Conservation (phyloP, 1,140 invertebrate species). For the Diorhabda sublineata region DNA sequence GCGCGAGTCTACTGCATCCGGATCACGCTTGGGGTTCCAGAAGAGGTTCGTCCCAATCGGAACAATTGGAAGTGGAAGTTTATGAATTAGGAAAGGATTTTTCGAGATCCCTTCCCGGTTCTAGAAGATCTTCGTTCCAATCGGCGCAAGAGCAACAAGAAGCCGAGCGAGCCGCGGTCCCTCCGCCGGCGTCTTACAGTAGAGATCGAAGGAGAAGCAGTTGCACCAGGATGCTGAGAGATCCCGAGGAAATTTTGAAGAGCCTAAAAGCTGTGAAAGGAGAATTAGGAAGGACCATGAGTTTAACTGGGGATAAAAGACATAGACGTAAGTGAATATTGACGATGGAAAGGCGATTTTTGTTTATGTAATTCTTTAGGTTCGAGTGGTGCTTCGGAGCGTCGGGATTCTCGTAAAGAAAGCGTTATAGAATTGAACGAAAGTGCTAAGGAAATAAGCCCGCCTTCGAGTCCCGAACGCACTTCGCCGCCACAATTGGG, state of each 20-base stretch:
- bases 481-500: slow-evolving; percentile 55
- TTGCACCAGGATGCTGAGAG: slow-evolving; percentile 63
- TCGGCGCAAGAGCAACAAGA: slow-evolving; percentile 54
- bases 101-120: slow-evolving; percentile 77
- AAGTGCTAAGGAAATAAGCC: slow-evolving; percentile 46
- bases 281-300: slow-evolving; percentile 74
- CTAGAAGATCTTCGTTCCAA: slow-evolving; percentile 77
- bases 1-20: slow-evolving; percentile 70
- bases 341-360: neutral
- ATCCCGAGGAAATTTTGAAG: slow-evolving; percentile 76
- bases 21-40: slow-evolving; percentile 79
- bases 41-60: slow-evolving; percentile 78
- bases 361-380: slow-evolving; percentile 16
- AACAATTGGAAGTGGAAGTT: slow-evolving; percentile 77
- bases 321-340: slow-evolving; percentile 59
- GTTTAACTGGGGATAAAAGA: slow-evolving; percentile 59
- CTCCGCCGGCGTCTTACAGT: slow-evolving; percentile 56
- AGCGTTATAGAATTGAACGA: slow-evolving; percentile 43
- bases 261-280: slow-evolving; percentile 74
- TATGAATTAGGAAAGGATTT: slow-evolving; percentile 82
- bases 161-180: slow-evolving; percentile 45
- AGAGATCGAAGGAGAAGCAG: slow-evolving; percentile 72
- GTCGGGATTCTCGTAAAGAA: slow-evolving; percentile 37
- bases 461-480: slow-evolving; percentile 48
- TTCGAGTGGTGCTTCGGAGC: slow-evolving; percentile 31